These are phyloP conservation scores for Galeopsomyia nigrocyanea DNA, from an alignment of 2,888 invertebrate genomes.

Conservation along the genomic window DNA sequence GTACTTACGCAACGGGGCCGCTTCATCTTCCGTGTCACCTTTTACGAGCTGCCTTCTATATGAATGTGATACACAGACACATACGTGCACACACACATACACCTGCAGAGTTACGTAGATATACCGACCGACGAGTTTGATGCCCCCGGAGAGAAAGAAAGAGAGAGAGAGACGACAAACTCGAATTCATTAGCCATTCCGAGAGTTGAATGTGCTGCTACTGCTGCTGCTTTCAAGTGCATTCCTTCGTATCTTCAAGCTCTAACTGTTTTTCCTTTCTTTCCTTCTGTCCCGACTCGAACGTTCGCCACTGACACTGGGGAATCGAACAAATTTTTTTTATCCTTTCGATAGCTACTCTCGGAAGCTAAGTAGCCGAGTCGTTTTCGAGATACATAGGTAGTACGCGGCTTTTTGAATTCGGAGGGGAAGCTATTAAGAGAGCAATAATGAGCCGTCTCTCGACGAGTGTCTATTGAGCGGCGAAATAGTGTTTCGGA, in stretches of 20 bases:
- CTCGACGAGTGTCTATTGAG: too few relatives aligned
- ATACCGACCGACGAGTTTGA: conserved; percentile 10
- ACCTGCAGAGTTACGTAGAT: neutral
- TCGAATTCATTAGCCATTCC: conserved; percentile 25
- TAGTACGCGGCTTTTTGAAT: too few relatives aligned
- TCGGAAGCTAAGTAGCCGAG: too few relatives aligned
- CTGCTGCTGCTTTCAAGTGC: neutral
- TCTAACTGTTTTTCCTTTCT: conserved; percentile 1
- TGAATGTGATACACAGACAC: conserved; percentile 21
- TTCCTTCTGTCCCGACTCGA: neutral
- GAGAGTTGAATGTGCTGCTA: neutral
- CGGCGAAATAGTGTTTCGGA: conserved; percentile 17
- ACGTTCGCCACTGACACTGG: neutral
- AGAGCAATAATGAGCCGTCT: too few relatives aligned
- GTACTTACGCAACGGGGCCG: conserved; percentile 23
- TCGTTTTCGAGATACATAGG: too few relatives aligned
- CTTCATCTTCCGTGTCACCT: conserved; percentile 21
- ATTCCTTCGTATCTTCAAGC: neutral
- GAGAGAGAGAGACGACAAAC: neutral
- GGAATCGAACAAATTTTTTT: neutral
- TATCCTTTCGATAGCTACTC: too few relatives aligned
- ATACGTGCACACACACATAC: conserved; percentile 16
- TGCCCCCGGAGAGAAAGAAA: conserved; percentile 13
- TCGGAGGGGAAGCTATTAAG: too few relatives aligned
- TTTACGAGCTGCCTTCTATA: conserved; percentile 11